Conservation (phyloP, 2,113 vertebrate genomes). For the human (Homo sapiens) region DNA sequence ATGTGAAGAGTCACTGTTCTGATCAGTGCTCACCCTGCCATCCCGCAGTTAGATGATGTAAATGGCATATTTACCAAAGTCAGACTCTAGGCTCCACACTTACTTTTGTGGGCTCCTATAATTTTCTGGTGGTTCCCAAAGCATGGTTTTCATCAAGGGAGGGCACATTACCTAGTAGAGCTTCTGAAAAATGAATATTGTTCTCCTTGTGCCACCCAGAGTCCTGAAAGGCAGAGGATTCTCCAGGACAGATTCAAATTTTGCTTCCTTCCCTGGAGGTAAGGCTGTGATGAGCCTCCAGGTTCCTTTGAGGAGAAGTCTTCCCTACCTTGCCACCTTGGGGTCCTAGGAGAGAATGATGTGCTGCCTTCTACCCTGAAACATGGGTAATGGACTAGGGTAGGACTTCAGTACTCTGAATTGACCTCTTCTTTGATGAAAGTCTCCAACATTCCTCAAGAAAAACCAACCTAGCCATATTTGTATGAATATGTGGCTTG, state of each 20-base stretch:
- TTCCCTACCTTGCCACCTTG: too few species aligned
- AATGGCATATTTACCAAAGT: neutral
- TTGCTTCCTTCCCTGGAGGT: neutral
- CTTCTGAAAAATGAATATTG: neutral
- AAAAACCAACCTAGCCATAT: neutral
- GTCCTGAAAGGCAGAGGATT: neutral
- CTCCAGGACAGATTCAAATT: neutral
- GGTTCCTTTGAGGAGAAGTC: neutral
- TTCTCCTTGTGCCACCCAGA: neutral
- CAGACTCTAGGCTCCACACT: neutral
- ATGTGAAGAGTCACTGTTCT: neutral
- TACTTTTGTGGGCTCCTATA: neutral
- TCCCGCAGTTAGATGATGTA: neutral
- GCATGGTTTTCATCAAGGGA: neutral
- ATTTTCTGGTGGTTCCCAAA: neutral
- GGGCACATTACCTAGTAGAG: neutral
- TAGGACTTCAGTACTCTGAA: neutral
- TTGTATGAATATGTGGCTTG: neutral
- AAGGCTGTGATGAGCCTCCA: neutral
- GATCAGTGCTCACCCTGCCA: neutral
- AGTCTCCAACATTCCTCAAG: neutral
- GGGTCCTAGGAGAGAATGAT: neutral
- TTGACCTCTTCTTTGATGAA: neutral
- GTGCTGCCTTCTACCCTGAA: too few species aligned
- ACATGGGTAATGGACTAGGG: neutral